Evolutionary conservation across 2,797 vertebrate genomes (phyloP).

Genomic region (Mormyrus proboscirostris): DNA sequence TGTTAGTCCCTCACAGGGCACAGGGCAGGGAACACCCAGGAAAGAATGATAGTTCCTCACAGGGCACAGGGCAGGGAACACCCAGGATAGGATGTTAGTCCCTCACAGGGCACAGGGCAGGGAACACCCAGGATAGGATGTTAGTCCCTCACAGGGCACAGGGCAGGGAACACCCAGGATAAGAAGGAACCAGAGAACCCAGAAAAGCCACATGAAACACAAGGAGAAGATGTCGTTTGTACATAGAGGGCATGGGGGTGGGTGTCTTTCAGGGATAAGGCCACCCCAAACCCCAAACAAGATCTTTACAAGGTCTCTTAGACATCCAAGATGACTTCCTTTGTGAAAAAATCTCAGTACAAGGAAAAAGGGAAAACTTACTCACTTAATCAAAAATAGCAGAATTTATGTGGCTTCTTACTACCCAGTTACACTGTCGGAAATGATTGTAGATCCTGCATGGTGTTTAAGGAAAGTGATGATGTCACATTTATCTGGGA

Average conservation of each 20-base stretch:
- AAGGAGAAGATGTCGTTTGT: background rate
- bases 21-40: background rate
- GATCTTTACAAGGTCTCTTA: background rate
- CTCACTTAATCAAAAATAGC: background rate
- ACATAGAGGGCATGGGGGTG: background rate
- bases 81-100: background rate
- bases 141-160: background rate
- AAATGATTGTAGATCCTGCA: background rate
- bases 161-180: background rate
- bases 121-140: background rate
- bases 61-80: background rate
- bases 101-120: background rate
- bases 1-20: background rate
- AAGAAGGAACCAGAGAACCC: background rate
- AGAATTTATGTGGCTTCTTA: background rate
- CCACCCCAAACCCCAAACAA: background rate
- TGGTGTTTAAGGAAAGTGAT: background rate
- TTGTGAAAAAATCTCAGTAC: background rate
- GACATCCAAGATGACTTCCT: background rate
- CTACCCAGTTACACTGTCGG: background rate
- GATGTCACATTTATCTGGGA: background rate
- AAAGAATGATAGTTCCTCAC: background rate
- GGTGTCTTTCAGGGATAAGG: background rate
- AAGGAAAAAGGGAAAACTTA: background rate
- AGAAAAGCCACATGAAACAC: background rate